Evolutionary conservation across 2,797 vertebrate species (phyloP).

Genomic region (Argya squamiceps): DNA sequence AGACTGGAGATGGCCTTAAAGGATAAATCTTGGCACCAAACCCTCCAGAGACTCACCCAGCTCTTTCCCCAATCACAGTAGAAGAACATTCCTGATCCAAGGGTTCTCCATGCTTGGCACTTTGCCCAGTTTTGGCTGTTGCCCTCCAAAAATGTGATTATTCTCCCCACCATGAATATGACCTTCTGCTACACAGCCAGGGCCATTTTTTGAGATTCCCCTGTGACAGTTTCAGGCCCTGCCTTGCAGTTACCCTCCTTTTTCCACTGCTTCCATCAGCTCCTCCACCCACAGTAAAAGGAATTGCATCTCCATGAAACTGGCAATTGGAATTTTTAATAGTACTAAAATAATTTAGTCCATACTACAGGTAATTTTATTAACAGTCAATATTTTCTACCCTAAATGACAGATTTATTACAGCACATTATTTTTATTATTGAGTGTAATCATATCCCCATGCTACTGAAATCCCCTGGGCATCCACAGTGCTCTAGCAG

Average conservation of each 20-base stretch:
- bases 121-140: not conserved
- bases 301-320: constrained; percentile 21
- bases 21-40: not conserved
- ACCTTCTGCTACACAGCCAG: not conserved
- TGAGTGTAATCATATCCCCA: constrained; percentile 60
- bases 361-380: constrained; percentile 71
- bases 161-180: not conserved
- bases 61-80: not conserved
- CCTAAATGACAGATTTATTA: constrained; percentile 78
- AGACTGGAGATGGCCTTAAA: not conserved
- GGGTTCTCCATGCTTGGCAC: not conserved
- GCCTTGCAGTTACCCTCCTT: not conserved
- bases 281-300: not conserved
- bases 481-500: constrained; percentile 1
- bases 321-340: constrained; percentile 52
- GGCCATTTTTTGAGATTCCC: not conserved
- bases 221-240: not conserved
- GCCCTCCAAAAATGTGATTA: not conserved
- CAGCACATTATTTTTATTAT: constrained; percentile 72
- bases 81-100: not conserved
- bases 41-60: not conserved
- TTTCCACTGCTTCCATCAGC: not conserved
- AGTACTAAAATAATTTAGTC: constrained; percentile 59
- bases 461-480: constrained; percentile 58
- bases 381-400: constrained; percentile 73